Evolutionary conservation across 1,140 invertebrate species (phyloP).

Genomic region (Penaeus japonicus): DNA sequence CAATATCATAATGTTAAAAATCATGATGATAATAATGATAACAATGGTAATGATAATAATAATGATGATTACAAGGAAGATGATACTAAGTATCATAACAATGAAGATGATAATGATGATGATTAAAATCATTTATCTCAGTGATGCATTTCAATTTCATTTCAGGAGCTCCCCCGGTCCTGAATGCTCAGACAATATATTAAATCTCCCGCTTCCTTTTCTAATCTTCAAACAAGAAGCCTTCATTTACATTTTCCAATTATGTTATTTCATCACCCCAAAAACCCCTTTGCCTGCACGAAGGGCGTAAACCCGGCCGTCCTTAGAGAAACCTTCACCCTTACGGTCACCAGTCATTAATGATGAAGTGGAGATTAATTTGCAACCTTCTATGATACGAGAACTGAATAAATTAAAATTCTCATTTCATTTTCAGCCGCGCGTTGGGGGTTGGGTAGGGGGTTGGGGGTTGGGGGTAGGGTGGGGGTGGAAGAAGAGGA

Average conservation of each 20-base stretch:
- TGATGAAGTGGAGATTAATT: slow-evolving; percentile 58
- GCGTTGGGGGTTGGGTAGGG: not conserved
- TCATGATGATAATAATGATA: too few relatives aligned
- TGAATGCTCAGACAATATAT: slow-evolving; percentile 57
- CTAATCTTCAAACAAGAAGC: slow-evolving; percentile 58
- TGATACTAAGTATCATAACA: too few relatives aligned
- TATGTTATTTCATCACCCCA: slow-evolving; percentile 58
- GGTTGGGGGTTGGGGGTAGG: not conserved
- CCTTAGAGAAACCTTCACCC: slow-evolving; percentile 6
- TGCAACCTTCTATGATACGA: slow-evolving; percentile 59
- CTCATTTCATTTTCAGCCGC: slow-evolving; percentile 56
- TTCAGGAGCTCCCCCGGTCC: slow-evolving; percentile 43
- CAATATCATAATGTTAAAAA: too few relatives aligned
- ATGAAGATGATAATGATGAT: too few relatives aligned
- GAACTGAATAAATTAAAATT: slow-evolving; percentile 58
- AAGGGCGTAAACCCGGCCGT: slow-evolving; percentile 36
- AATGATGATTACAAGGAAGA: too few relatives aligned
- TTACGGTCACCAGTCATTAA: slow-evolving; percentile 44
- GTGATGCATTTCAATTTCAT: slow-evolving; percentile 57
- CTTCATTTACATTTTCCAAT: slow-evolving; percentile 59
- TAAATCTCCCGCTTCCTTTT: slow-evolving; percentile 57
- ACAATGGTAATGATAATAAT: too few relatives aligned
- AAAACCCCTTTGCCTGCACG: slow-evolving; percentile 24
- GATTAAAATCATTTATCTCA: slow-evolving; percentile 56
- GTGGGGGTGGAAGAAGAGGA: too few relatives aligned